Evolutionary conservation across 2,888 invertebrate genomes (phyloP), one percentile per base, ranked within the genome.

Genomic region (Azorinus chamasolen): DNA sequence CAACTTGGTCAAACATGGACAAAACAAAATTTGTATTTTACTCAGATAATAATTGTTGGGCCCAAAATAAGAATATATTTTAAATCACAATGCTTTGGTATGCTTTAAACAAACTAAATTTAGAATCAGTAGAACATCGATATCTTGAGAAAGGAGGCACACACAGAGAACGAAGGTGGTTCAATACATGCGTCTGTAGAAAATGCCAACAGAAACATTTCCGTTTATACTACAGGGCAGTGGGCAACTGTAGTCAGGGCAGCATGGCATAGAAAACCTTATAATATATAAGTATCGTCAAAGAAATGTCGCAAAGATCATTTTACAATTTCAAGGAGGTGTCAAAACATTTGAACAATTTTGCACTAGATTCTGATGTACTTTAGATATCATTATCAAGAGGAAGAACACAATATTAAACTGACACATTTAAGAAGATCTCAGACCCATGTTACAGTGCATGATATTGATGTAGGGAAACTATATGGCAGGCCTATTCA

Each of bases 231-330:
- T 10, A 64, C 27, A 12, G 20, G 53, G 22, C 54, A 64, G 37
- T 64, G 64, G 63, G 54, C 64, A 41, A 39, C 63, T 10, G 32
- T 41, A 18, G 53, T 63, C 22, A 39, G 63, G n/a, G 16, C 63
- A 22, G 27, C 63, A 43, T 32, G 54, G n/a, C n/a, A 3, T 20
- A 41, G 39, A 37, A 57, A 22, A 20, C 55, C 55, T 39, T 57
- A 41, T 22, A 55, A 8, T 66, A 77, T 16, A 74, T 77, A 12
- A 25, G 37, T 50, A 37, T 41, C 10, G 55, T 57, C 2, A n/a
- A 57, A 20, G 55, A 57, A 45, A 4, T 58, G 22, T 20, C 2
- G 41, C 48, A 46, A 16, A 37, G 6, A n/a, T 41, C 51, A 32
- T 63, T 63, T 20, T 53, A n/a, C 43, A 53, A 63, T 24, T 63